These are phyloP conservation scores for Cossypha heuglini DNA, from an alignment of 2,797 vertebrate genomes.

Conservation along the genomic window DNA sequence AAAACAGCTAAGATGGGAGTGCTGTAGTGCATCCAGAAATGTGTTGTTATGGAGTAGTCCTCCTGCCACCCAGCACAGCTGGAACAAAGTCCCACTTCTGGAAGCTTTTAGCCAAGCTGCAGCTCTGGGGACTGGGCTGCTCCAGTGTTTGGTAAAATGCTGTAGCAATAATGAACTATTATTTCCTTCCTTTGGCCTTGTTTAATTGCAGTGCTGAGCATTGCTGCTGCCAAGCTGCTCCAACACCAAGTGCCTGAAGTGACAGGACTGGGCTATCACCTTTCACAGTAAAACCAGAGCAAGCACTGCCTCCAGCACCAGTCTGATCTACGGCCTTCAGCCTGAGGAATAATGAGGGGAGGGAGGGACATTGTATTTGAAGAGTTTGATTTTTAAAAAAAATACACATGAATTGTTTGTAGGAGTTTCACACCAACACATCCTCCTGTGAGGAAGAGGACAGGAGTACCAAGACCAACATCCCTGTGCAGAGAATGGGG, in stretches of 20 bases:
- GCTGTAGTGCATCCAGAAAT: neutral
- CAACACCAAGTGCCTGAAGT: neutral
- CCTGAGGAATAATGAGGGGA: neutral
- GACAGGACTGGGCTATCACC: neutral
- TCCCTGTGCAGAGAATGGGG: too few species aligned
- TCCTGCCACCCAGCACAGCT: neutral
- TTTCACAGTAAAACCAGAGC: neutral
- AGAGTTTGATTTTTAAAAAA: neutral
- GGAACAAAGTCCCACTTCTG: fast-evolving
- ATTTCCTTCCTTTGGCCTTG: neutral
- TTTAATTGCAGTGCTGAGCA: neutral
- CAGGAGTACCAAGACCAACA: too few species aligned
- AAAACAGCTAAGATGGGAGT: fast-evolving
- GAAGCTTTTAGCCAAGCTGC: neutral
- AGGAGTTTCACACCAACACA: neutral
- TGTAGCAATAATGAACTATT: neutral
- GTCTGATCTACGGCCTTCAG: neutral
- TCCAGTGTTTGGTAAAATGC: neutral
- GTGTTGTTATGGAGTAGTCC: fast-evolving
- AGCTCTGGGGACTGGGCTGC: neutral
- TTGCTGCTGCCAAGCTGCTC: neutral
- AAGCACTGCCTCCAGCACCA: neutral
- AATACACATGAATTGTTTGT: fast-evolving
- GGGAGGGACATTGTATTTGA: neutral
- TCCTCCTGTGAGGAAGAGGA: fast-evolving